Evolutionary conservation across 1,140 invertebrate genomes (phyloP).

Genomic region (Zeugodacus cucurbitae): DNA sequence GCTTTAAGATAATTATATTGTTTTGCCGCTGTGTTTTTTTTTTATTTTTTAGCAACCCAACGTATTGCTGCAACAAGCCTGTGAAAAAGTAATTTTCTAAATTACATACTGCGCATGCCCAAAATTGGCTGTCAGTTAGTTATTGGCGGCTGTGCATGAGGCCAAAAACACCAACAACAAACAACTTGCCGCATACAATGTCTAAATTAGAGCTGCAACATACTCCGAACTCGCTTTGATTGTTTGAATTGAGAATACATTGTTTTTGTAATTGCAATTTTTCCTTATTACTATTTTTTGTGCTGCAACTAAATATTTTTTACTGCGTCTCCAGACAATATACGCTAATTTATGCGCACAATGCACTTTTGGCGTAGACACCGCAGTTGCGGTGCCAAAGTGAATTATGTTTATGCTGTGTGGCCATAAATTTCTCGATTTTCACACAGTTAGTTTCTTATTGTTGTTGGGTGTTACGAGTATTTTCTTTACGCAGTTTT

Average conservation of each 20-base stretch:
- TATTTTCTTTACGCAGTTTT: background rate
- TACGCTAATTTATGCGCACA: background rate
- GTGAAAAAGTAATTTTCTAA: conserved; percentile 28
- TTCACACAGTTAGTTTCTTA: background rate
- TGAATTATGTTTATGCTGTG: background rate
- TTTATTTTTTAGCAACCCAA: background rate
- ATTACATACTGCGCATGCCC: conserved; percentile 28
- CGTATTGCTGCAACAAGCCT: conserved; percentile 5
- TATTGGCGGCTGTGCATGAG: background rate
- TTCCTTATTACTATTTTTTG: background rate
- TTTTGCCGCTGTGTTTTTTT: background rate
- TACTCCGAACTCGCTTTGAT: background rate
- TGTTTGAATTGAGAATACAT: background rate
- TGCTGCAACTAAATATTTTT: background rate
- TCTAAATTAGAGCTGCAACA: conserved; percentile 13
- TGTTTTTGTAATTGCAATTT: background rate
- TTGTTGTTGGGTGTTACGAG: background rate
- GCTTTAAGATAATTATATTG: background rate
- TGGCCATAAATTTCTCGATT: background rate
- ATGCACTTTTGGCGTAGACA: background rate
- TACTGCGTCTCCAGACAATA: background rate
- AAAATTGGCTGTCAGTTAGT: conserved; percentile 22
- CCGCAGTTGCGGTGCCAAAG: background rate
- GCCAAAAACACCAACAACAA: background rate
- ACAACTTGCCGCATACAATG: background rate